Evolutionary conservation across 2,888 invertebrate genomes (phyloP), one percentile per base, ranked within the genome.

Genomic region (Stegana nigrithorax): DNA sequence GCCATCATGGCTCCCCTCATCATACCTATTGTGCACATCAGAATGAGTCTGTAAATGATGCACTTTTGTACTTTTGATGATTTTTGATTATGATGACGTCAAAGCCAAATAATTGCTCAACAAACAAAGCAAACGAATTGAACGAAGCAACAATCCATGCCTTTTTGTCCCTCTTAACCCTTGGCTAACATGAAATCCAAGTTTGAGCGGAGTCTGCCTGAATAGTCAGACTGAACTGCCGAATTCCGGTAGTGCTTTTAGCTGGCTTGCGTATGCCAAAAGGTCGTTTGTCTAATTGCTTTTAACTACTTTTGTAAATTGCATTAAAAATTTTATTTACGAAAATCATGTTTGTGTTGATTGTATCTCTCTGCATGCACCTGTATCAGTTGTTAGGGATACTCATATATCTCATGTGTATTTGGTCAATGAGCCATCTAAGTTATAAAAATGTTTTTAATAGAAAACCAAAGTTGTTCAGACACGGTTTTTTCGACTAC

Each of bases 41-140:
- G 47, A 50, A 59, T 50, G 59, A 59, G 36, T 50, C 59, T 59
- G 59, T 36, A 47, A 50, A 19, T 50, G 59, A 59, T 59, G 59
- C 50, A 59, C 47, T 36, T 59, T 29, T 44, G 42, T 57, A 42
- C 58, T 25, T 58, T 44, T 58, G 58, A 45, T 58, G 58, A 58
- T 58, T 27, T 44, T 45, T 58, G 58, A 58, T 58, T 45, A 58
- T 58, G 58, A 69, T 69, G 70, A 71, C 65, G 67, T 47, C 45
- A 59, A 59, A 44, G 42, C 59, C 67, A 62, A 44, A 63, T 67
- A 71, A 72, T 73, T 71, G 72, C 42, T 44, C 39, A 57, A 73
- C 73, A 67, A 64, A 66, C 70, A 62, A 58, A 27, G n/a, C 36
- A 61, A 67, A 17, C 45, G 64, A 39, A 19, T 19, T 29, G 26